Base-by-base conservation (phyloP, 2,113 vertebrate genomes). In the Toxotes jaculatrix region DNA sequence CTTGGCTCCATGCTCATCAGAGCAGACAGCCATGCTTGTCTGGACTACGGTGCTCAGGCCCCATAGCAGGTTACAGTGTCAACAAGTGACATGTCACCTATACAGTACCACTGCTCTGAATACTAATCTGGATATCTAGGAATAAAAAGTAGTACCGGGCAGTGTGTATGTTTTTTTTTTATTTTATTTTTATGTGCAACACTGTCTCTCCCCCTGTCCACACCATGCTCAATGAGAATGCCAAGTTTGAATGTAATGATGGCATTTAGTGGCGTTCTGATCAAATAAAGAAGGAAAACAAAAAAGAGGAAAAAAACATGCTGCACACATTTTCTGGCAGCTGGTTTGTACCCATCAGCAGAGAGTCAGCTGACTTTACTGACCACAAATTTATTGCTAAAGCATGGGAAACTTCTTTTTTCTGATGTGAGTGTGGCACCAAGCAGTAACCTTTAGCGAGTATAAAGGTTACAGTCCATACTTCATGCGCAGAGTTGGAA, bases 61-160 rank as follows among this genome's bases (percentile, higher is more conserved):
- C 62, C 70, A 61, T 57, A 71, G 85, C 74, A 57, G 67, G 69
- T 66, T 47, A 68, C 27, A 21, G n/a, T 45, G 56, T 83, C 81
- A 71, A 68, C 62, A 77, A 49, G 53, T 38, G 71, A 43, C 78
- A 68, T 49, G 64, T 59, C 77, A 67, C 49, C 40, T 62, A 31
- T 40, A 27, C 27, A 27, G 27, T 27, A 66, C 51, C n/a, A 9
- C 36, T 32, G 36, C 23, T 32, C 42, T 21, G 3, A 64, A 42
- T 34, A 42, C 12, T 7, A 0, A 51, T 43, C 31, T 42, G 59
- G 27, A 38, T 51, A 31, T 65, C 16, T 7, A 31, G 11, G 51
- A 60, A 38, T 40, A 38, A 11, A 0, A 27, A 47, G 17, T 13
- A 7, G 31, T 32, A 11, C 36, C 4, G 56, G 31, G 59, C n/a